Evolutionary conservation across 2,113 vertebrate genomes (phyloP).

Genomic region (Syrrhaptes paradoxus): DNA sequence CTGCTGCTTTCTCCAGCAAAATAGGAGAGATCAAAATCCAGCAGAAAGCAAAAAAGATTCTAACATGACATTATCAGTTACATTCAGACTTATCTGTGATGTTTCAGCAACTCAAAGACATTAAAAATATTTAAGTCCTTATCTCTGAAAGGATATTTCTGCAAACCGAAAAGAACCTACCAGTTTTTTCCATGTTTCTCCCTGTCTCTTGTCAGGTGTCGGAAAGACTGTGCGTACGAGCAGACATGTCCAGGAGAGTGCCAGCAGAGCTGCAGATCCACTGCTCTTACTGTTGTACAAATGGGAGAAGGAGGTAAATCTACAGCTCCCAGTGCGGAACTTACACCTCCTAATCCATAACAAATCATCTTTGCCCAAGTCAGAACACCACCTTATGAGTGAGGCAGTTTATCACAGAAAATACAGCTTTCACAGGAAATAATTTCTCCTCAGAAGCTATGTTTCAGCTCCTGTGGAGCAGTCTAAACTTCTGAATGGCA

Average conservation of each 20-base stretch:
- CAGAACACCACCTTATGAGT: background rate
- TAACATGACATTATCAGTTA: background rate
- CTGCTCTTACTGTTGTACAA: conserved; percentile 86
- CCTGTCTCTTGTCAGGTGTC: conserved; percentile 83
- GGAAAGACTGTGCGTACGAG: conserved; percentile 86
- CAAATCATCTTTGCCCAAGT: background rate
- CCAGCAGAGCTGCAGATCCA: conserved; percentile 87
- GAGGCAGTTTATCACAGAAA: background rate
- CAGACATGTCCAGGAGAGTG: conserved; percentile 92
- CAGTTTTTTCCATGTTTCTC: conserved; percentile 92
- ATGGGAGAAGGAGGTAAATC: background rate
- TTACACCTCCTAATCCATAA: background rate
- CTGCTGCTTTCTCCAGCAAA: background rate
- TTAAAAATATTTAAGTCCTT: background rate
- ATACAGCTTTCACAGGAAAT: background rate
- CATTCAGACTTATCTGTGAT: background rate
- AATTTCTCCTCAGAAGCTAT: background rate
- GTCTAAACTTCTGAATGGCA: background rate
- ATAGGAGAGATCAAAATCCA: background rate
- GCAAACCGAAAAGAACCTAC: conserved; percentile 73
- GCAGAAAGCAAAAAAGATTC: background rate
- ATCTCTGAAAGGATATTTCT: background rate
- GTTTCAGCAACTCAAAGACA: background rate
- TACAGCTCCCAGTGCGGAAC: background rate
- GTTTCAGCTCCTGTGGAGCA: background rate